Evolutionary conservation across 2,888 invertebrate species (phyloP).

Genomic region (Mythimna albipuncta): DNA sequence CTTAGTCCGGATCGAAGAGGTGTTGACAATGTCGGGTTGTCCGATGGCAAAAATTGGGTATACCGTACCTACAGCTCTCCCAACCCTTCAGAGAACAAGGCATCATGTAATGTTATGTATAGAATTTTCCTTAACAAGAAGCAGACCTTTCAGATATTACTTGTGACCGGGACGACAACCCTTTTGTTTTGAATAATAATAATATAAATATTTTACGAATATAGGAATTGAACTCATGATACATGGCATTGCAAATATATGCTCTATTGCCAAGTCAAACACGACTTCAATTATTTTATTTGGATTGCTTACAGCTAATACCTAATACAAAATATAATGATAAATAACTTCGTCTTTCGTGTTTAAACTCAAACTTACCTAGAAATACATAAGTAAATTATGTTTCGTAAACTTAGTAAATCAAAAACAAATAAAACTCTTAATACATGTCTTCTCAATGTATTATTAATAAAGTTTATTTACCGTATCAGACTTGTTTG

Average conservation of each 20-base stretch:
- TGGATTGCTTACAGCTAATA: no score
- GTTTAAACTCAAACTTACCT: not conserved
- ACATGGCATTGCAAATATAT: not conserved
- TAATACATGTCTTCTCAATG: conserved; percentile 11
- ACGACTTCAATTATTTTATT: not conserved
- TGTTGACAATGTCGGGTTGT: no score
- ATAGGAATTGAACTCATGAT: not conserved
- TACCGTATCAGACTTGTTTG: conserved; percentile 3
- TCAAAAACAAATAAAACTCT: conserved; percentile 16
- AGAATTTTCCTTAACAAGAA: not conserved
- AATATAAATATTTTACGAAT: not conserved
- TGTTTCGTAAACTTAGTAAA: conserved; percentile 2
- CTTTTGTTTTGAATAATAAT: no score
- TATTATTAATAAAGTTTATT: conserved; percentile 48
- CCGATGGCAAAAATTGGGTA: no score
- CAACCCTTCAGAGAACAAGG: no score
- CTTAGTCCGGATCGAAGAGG: no score
- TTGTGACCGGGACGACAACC: not conserved
- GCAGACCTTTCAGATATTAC: not conserved
- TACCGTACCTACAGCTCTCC: no score
- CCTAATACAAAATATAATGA: no score
- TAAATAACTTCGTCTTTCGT: not conserved
- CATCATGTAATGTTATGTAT: no score
- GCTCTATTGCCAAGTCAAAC: no score
- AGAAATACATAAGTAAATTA: not conserved